Conservation (phyloP, 2,797 vertebrate species). For the Etheostoma perlongum region DNA sequence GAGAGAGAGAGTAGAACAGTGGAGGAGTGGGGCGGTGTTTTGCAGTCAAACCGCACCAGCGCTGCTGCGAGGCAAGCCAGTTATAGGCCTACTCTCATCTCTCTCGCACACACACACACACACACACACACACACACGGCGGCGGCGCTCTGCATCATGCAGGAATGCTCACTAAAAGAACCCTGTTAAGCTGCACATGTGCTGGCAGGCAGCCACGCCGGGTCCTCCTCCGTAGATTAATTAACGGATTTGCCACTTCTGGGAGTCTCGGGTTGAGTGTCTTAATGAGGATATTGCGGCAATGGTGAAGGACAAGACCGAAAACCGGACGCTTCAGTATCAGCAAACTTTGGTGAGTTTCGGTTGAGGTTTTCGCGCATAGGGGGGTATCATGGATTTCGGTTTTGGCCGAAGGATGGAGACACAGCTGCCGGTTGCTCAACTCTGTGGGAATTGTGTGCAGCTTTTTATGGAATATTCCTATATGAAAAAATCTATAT, state of each 20-base stretch:
- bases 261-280: constrained; percentile 27
- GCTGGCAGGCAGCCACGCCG: constrained; percentile 46
- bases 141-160: constrained; percentile 52
- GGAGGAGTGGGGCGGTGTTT: constrained; percentile 71
- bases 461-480: constrained; percentile 2
- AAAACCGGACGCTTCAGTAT: constrained; percentile 81
- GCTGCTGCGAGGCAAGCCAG: constrained; percentile 62
- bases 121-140: constrained; percentile 4
- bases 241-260: constrained; percentile 24
- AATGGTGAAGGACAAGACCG: constrained; percentile 82
- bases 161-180: constrained; percentile 30
- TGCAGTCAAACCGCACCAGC: constrained; percentile 59
- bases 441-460: constrained; percentile 27
- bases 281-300: constrained; percentile 70
- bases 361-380: constrained; percentile 28
- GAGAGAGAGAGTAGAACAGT: constrained; percentile 40
- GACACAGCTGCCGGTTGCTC: constrained; percentile 33
- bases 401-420: constrained; percentile 31
- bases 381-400: background rate
- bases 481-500: background rate
- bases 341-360: constrained; percentile 89
- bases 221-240: constrained; percentile 51
- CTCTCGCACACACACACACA: constrained; percentile 10
- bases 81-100: constrained; percentile 49
- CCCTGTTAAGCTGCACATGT: constrained; percentile 71